Base-by-base conservation (phyloP, 1,140 invertebrate genomes). In the Philaenus spumarius region DNA sequence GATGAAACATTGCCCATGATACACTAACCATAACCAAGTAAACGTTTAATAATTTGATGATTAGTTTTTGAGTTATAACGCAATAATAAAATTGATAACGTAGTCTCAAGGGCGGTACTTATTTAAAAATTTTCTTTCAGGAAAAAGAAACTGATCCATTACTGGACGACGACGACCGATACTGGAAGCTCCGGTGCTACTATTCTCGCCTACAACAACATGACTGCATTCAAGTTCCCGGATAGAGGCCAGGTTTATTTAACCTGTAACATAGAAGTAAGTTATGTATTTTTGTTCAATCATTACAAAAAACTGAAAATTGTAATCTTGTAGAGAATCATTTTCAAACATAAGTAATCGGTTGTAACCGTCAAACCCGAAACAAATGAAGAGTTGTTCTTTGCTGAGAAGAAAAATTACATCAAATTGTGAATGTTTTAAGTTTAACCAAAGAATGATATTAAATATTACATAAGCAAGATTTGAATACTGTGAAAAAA, bases 171-270 rank as follows among this genome's bases (percentile, higher is more conserved):
- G 64, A 79, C 79, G 0, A 76, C 76, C 7, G 76, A 80, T 37
- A 77, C 77, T 3, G 78, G 78, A 20, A 73, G 73, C 30, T 76
- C 73, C 58, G 81, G 82, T 17, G 83, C 82, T 0, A 81, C 80
- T 2, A 73, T 83, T 12, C 80, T 84, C 30, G 76, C 83, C 6
- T 83, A 81, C 64, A 85, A 81, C 59, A 84, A 81, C 71, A 74
- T 87, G 9, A 83, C 80, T 48, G 84, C 84, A 0, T 87, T 87
- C 73, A 82, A 85, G 61, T 87, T 87, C 68, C 84, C 85, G 1
- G 83, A 86, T 55, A 79, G 77, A 12, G 80, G 81, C 43, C 83
- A 86, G 75, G 84, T 87, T 1, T 85, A 80, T 65, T 67, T 87
- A 0, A 85, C 84, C n/a, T 87, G 85, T 68, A 86, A 86, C 64